Evolutionary conservation across 2,797 vertebrate species (phyloP).

Genomic region (Bradypodion pumilum): DNA sequence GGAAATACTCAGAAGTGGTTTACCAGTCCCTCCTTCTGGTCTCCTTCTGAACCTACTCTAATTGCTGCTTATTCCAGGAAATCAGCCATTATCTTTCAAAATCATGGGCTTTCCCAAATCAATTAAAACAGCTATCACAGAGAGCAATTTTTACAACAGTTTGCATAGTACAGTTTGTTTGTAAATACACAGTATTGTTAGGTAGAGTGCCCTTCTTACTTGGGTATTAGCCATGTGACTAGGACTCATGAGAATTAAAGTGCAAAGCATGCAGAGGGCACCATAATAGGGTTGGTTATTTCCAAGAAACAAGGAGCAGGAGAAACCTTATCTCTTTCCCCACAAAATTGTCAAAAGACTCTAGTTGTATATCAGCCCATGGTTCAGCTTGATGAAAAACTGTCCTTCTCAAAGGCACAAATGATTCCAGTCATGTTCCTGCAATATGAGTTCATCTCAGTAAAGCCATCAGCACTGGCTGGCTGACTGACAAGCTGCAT

Average conservation of each 20-base stretch:
- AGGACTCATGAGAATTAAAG: neutral
- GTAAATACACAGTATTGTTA: too few relatives aligned
- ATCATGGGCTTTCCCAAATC: neutral
- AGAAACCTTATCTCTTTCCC: too few relatives aligned
- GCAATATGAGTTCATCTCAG: neutral
- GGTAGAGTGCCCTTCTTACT: neutral
- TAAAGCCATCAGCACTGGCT: neutral
- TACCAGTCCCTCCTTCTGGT: too few relatives aligned
- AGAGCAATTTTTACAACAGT: neutral
- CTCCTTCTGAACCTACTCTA: too few relatives aligned
- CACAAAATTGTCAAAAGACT: neutral
- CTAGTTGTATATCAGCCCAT: neutral
- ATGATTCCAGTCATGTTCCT: neutral
- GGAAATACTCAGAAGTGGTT: too few relatives aligned
- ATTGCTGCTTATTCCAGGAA: neutral
- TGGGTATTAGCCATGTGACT: neutral
- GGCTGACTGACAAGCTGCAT: neutral
- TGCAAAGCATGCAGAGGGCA: neutral
- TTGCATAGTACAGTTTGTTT: neutral
- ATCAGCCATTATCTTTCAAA: neutral
- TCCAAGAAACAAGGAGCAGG: neutral
- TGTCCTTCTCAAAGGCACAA: neutral
- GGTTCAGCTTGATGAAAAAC: neutral
- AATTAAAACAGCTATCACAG: neutral
- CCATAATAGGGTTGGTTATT: neutral